These are phyloP conservation scores for Drosophila nr. medialis DNA, from an alignment of 2,888 invertebrate species.

Conservation along the genomic window DNA sequence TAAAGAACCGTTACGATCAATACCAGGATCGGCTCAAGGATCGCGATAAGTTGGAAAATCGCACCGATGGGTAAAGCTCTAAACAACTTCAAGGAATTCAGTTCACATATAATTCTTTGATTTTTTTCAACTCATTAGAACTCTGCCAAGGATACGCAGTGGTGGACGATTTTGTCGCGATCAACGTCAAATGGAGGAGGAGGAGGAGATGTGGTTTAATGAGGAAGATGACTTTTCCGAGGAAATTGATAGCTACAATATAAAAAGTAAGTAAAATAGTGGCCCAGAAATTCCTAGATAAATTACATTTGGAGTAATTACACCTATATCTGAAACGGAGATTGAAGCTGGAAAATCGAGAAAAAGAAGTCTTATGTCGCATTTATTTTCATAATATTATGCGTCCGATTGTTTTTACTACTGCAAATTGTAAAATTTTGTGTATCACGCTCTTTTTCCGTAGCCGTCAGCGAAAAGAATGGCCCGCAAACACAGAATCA, in stretches of 20 bases:
- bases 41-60: conserved; percentile 88
- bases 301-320: background rate
- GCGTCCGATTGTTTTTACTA: background rate
- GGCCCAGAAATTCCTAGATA: background rate
- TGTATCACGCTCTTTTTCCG: background rate
- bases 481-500: conserved; percentile 81
- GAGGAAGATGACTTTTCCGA: conserved; percentile 97
- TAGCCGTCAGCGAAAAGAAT: conserved; percentile 83
- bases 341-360: background rate
- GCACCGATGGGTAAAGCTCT: conserved; percentile 87
- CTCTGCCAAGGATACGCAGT: conserved; percentile 89
- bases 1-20: conserved; percentile 95
- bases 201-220: conserved; percentile 99
- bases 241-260: conserved; percentile 86
- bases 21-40: conserved; percentile 96
- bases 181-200: conserved; percentile 97
- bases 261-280: conserved; percentile 81
- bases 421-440: background rate
- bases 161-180: conserved; percentile 92
- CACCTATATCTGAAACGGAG: background rate
- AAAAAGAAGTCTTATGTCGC: background rate
- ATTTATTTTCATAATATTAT: background rate
- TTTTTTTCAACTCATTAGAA: conserved; percentile 45
- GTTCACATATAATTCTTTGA: conserved; percentile 3
- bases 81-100: background rate